Conservation (phyloP, 2,113 vertebrate genomes). For the Aphyosemion australe region DNA sequence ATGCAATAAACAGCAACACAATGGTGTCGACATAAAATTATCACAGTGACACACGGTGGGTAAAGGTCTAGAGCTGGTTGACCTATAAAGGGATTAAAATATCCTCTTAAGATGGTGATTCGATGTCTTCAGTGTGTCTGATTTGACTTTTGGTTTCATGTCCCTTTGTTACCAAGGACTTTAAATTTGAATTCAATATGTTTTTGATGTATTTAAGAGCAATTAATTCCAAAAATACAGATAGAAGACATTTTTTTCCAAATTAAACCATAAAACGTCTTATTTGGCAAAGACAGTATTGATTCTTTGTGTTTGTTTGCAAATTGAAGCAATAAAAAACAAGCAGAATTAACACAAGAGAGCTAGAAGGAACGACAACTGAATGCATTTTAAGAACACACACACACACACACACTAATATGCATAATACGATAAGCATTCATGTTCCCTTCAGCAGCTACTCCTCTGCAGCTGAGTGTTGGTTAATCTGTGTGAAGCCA, state of each 20-base stretch:
- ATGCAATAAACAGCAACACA: background rate
- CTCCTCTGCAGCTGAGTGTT: slow-evolving; percentile 27
- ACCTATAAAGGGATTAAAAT: background rate
- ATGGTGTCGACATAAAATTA: background rate
- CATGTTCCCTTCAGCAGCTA: slow-evolving; percentile 1
- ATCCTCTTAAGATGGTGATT: too few species aligned
- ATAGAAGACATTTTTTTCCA: too few species aligned
- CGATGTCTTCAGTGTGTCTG: too few species aligned
- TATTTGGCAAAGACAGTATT: too few species aligned
- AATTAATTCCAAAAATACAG: too few species aligned
- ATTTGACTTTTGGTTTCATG: too few species aligned
- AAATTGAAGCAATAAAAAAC: background rate
- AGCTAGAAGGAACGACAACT: background rate
- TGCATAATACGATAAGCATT: slow-evolving; percentile 5
- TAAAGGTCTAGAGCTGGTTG: background rate
- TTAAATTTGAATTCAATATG: too few species aligned
- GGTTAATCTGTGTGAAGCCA: slow-evolving; percentile 16
- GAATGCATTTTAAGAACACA: slow-evolving; percentile 10
- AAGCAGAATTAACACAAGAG: background rate
- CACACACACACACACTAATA: background rate
- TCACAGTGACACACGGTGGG: background rate
- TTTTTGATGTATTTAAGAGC: too few species aligned
- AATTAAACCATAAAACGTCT: too few species aligned
- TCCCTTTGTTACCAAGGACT: too few species aligned
- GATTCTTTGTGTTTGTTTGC: background rate